Evolutionary conservation across 2,797 vertebrate species (phyloP).

Genomic region (Acestrorhynchus altus): DNA sequence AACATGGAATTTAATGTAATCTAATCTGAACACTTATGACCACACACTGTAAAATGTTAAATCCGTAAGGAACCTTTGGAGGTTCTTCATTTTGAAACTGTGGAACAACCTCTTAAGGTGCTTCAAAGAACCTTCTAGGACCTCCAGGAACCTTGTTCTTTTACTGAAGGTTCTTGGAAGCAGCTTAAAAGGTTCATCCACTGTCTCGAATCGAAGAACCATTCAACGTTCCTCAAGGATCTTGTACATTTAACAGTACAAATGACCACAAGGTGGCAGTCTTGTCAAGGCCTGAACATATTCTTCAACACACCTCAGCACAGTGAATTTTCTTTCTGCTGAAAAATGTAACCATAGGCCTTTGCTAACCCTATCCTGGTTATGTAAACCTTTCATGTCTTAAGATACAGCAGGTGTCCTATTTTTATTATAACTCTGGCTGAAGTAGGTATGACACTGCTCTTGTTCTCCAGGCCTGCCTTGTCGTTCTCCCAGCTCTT

Average conservation of each 20-base stretch:
- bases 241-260: too few relatives aligned
- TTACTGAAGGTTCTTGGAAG: too few relatives aligned
- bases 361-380: neutral
- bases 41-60: too few relatives aligned
- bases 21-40: neutral
- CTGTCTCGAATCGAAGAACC: too few relatives aligned
- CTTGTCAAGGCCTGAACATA: slow-evolving; percentile 39
- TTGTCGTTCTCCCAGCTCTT: slow-evolving; percentile 6
- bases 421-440: neutral
- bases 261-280: slow-evolving; percentile 58
- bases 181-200: too few relatives aligned
- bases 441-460: slow-evolving; percentile 19
- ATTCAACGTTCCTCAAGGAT: too few relatives aligned
- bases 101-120: too few relatives aligned
- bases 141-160: too few relatives aligned
- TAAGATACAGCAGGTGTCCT: neutral
- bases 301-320: neutral
- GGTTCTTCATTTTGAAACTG: too few relatives aligned
- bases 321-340: neutral
- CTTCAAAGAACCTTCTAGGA: too few relatives aligned
- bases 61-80: too few relatives aligned
- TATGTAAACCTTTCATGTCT: neutral
- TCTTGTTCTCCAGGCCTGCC: slow-evolving; percentile 9
- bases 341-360: slow-evolving; percentile 7
- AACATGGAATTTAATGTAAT: too few relatives aligned